Percentiles rank a stretch among this genome's conserved stretches.
Evolutionary conservation across 1,140 invertebrate genomes (phyloP).

Genomic region (Stratiolaelaps scimitus): DNA sequence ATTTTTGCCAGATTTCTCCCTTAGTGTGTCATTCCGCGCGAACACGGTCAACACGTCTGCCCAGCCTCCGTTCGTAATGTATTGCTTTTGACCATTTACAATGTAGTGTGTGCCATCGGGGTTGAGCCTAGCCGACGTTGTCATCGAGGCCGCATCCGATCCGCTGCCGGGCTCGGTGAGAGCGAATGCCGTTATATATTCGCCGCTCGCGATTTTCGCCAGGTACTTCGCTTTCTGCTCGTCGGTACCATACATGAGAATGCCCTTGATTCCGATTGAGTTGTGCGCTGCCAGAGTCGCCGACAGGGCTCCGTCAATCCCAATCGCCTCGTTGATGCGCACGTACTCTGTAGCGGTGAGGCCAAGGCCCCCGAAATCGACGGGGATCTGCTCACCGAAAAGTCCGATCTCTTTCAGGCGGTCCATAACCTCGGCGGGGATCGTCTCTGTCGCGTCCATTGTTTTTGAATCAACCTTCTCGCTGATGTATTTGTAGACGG

Average conservation of each 20-base stretch:
- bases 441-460: slow-evolving; percentile 44
- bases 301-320: slow-evolving; percentile 39
- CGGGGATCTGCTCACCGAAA: slow-evolving; percentile 48
- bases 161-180: slow-evolving; percentile 45
- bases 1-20: slow-evolving; percentile 38
- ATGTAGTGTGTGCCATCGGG: slow-evolving; percentile 74
- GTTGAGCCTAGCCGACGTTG: slow-evolving; percentile 59
- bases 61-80: slow-evolving; percentile 47
- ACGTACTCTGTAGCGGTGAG: slow-evolving; percentile 49
- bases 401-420: slow-evolving; percentile 47
- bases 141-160: slow-evolving; percentile 41
- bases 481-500: neutral
- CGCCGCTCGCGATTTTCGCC: slow-evolving; percentile 44
- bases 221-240: slow-evolving; percentile 52
- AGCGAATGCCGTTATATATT: slow-evolving; percentile 46
- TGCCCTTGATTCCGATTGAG: slow-evolving; percentile 45
- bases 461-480: slow-evolving; percentile 41
- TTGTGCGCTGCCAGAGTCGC: slow-evolving; percentile 31
- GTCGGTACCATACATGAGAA: slow-evolving; percentile 45
- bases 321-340: slow-evolving; percentile 47
- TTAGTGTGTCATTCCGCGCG: neutral
- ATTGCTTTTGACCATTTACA: slow-evolving; percentile 48
- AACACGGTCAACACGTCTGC: slow-evolving; percentile 32
- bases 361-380: slow-evolving; percentile 39
- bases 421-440: slow-evolving; percentile 43